A percentile compares a stretch with the other conserved stretches of the same genome.
Conservation (phyloP, 1,140 invertebrate genomes). For the Magallana ariakensis region DNA sequence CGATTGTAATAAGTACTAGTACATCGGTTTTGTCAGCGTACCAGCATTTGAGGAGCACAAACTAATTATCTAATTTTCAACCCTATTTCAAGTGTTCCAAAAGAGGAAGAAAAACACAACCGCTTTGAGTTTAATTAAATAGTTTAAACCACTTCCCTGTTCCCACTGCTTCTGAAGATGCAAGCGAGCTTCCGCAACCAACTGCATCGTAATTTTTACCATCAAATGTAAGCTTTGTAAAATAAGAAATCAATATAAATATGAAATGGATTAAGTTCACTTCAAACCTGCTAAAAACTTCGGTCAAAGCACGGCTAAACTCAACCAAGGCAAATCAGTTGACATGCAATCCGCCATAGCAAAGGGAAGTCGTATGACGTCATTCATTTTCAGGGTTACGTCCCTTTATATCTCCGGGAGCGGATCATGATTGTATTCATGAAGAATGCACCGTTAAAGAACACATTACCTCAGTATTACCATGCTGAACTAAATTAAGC, state of each 20-base stretch:
- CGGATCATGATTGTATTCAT: too few relatives aligned
- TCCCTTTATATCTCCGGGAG: background rate
- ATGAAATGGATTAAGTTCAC: background rate
- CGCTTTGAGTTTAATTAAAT: background rate
- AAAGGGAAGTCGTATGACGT: conserved; percentile 25
- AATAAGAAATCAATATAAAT: background rate
- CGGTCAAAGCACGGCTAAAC: background rate
- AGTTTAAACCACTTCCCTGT: conserved; percentile 4
- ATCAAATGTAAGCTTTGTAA: background rate
- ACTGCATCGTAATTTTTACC: background rate
- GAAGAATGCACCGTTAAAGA: too few relatives aligned
- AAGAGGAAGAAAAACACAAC: background rate
- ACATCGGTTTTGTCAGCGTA: too few relatives aligned
- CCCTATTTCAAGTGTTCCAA: background rate
- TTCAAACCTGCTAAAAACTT: background rate
- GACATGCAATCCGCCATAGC: conserved; percentile 28
- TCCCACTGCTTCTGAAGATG: conserved; percentile 6
- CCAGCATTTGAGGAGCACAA: too few relatives aligned
- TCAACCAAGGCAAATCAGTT: background rate
- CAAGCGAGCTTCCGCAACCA: background rate
- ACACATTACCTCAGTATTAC: too few relatives aligned
- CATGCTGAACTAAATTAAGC: too few relatives aligned
- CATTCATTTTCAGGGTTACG: background rate
- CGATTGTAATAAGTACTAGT: too few relatives aligned
- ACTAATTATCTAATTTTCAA: background rate